Base-by-base conservation (phyloP, 1,140 invertebrate species). In the Neomicropteryx cornuta region DNA sequence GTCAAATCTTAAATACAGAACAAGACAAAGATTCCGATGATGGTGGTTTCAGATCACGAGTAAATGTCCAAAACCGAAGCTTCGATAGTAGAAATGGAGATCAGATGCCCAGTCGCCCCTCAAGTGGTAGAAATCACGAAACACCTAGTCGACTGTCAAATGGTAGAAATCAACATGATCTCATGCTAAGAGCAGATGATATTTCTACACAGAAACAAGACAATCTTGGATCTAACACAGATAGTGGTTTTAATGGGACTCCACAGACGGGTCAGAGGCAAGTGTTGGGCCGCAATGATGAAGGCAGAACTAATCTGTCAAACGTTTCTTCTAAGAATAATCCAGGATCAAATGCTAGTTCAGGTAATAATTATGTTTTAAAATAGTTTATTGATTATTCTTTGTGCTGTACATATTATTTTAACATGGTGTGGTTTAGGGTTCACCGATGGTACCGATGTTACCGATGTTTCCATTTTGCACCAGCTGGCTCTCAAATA, bases 1-100 rank as follows among this genome's bases (percentile, higher is more conserved):
- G 52, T 49, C 5, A 50, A 52, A 18, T 55, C 58, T 13, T 59
- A 58, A 44, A 54, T 59, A 11, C 56, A 62, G 23, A 55, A 62
- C 24, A 44, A 4, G 72, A 70, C 50, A 60, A 71, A 44, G 71
- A 75, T 50, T 72, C 71, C 11, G 71, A 74, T 44, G 72, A 75
- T 38, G 72, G 72, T 11, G 72, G 71, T 1, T 75, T 75, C 47
- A 50, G 70, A 45, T 52, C 53, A 8, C 51, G 61, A 42, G 43
- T 62, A 11, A 57, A 49, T 29, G 57, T 58, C 18, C 66, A 69
- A 49, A 53, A 58, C 4, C 55, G 61, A 46, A 67, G 60, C 38
- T 60, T 61, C 33, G 64, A 68, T 48, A 61, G 62, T 30, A 51
- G 61, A 38, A 58, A 47, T 4, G 24, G 46, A n/a, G 29, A 20